Evolutionary conservation across 1,140 invertebrate genomes (phyloP), one percentile per base, ranked within the genome.

Genomic region (Megathymus violae): DNA sequence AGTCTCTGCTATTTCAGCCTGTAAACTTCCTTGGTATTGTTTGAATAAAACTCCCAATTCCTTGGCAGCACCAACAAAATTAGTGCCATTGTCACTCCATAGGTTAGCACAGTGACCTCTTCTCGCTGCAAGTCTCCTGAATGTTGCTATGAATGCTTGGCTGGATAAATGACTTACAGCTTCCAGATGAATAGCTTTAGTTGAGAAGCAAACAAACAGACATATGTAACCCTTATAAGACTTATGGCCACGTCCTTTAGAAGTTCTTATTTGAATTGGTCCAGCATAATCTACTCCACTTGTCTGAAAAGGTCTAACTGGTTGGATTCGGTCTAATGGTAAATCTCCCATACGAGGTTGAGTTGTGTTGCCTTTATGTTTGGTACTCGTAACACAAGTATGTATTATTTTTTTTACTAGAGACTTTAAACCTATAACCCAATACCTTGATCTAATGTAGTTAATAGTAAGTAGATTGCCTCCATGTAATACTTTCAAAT

Each of bases 71-170:
- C n/a, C n/a, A n/a, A n/a, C n/a, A n/a, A n/a, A n/a, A n/a, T n/a
- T n/a, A n/a, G n/a, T n/a, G n/a, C 87, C 70, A 50, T 50, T 50
- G 46, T 44, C 52, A 48, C 27, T 31, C 19, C 46, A 27, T 27
- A 25, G 27, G 14, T 11, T 27, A 22, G 19, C 11, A 19, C 14
- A 25, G 14, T 48, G 46, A n/a, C 19, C 46, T 13, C 46, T 48
- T 48, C 27, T 48, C 14, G 46, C 27, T 27, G 11, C 17, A 48
- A 22, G 5, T 22, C 19, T 22, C 5, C 19, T 22, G 19, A 22
- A 22, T 22, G 19, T 5, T 22, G 19, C 19, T 2, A 22, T 22
- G 19, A 22, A 22, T 22, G 19, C 19, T 22, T 22, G 19, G 5
- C 19, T 22, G 19, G 19, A 22, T 22, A 22, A 5, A 22, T 22